These are phyloP conservation scores for Meta bourneti DNA, from an alignment of 2,888 invertebrate genomes.

Conservation along the genomic window DNA sequence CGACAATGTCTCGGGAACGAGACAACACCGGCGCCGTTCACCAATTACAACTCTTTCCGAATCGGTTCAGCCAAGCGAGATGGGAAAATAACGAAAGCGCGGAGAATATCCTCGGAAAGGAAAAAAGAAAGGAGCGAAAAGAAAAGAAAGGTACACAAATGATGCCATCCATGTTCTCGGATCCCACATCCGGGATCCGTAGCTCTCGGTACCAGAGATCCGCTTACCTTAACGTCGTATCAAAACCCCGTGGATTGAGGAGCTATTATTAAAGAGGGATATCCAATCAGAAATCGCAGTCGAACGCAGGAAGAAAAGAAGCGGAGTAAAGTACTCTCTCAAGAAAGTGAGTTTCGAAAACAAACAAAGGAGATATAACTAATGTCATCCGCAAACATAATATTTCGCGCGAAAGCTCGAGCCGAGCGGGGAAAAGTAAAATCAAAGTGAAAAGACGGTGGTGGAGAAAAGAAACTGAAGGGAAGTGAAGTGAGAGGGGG, in stretches of 20 bases:
- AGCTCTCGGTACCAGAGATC: slow-evolving; percentile 55
- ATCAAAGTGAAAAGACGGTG: slow-evolving; percentile 22
- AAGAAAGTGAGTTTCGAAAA: slow-evolving; percentile 75
- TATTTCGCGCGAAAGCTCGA: slow-evolving; percentile 64
- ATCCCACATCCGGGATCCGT: slow-evolving; percentile 68
- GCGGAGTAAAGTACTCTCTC: slow-evolving; percentile 56
- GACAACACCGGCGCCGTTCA: slow-evolving; percentile 34
- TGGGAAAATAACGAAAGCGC: slow-evolving; percentile 23
- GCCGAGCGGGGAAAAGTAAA: slow-evolving; percentile 12
- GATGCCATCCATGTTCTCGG: slow-evolving; percentile 45
- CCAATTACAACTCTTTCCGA: slow-evolving; percentile 24
- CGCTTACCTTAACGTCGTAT: slow-evolving; percentile 67
- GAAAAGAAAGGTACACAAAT: slow-evolving; percentile 49
- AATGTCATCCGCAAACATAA: slow-evolving; percentile 75
- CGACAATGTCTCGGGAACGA: neutral
- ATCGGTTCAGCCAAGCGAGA: slow-evolving; percentile 37
- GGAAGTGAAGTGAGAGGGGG: neutral
- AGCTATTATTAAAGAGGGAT: slow-evolving; percentile 71
- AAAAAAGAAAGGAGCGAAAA: slow-evolving; percentile 15
- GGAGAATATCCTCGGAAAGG: slow-evolving; percentile 12
- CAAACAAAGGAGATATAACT: slow-evolving; percentile 74
- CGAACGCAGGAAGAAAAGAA: slow-evolving; percentile 42
- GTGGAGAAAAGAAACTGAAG: slow-evolving; percentile 33
- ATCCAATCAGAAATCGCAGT: slow-evolving; percentile 66
- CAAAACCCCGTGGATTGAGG: slow-evolving; percentile 52